Conservation (phyloP, 2,888 invertebrate genomes). For the Belgica antarctica region DNA sequence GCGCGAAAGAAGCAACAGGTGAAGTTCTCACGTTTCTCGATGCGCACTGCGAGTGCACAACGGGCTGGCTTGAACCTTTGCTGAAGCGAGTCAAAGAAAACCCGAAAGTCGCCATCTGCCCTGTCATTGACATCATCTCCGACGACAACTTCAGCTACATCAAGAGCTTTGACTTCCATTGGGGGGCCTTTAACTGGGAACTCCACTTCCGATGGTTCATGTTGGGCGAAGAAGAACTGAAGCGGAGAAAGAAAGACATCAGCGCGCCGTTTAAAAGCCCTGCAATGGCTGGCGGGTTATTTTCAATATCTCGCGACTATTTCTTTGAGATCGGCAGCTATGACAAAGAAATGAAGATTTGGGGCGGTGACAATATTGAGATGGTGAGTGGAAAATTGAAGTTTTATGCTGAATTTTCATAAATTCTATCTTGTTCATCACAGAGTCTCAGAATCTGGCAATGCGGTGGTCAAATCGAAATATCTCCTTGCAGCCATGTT, state of each 20-base stretch:
- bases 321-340: conserved; percentile 86
- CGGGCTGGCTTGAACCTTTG: conserved; percentile 76
- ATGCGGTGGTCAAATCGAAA: conserved; percentile 87
- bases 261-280: conserved; percentile 77
- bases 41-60: conserved; percentile 92
- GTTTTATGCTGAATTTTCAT: not conserved
- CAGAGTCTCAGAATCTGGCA: conserved; percentile 92
- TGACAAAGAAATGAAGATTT: conserved; percentile 91
- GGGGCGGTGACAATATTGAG: conserved; percentile 98
- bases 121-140: conserved; percentile 90
- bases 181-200: conserved; percentile 98
- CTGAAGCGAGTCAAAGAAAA: conserved; percentile 58
- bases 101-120: conserved; percentile 59
- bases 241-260: conserved; percentile 68
- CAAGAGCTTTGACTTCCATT: conserved; percentile 91
- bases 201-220: conserved; percentile 82
- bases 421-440: not conserved
- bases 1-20: conserved; percentile 69
- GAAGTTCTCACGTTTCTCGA: conserved; percentile 87
- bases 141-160: conserved; percentile 95
- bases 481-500: conserved; percentile 89
- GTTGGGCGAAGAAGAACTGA: conserved; percentile 60
- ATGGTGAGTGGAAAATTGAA: conserved; percentile 54
- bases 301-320: conserved; percentile 78
- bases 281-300: conserved; percentile 89